Evolutionary conservation across 2,888 invertebrate genomes (phyloP).

Genomic region (Latheticus oryzae): DNA sequence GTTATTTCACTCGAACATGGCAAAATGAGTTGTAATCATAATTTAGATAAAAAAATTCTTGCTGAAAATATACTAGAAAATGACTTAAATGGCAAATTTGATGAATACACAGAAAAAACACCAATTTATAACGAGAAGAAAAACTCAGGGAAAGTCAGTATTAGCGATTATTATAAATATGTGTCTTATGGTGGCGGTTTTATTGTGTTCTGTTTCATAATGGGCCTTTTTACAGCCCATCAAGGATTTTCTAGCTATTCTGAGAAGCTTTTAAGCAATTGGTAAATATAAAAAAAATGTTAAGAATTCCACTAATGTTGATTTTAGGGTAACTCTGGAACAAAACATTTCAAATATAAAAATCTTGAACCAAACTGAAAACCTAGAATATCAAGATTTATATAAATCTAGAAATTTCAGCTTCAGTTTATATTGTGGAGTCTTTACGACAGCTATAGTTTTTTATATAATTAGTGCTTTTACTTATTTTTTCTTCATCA

Average conservation of each 20-base stretch:
- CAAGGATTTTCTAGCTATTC: constrained; percentile 19
- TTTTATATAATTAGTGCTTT: constrained; percentile 7
- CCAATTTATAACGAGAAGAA: constrained; percentile 22
- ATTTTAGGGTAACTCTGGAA: constrained; percentile 28
- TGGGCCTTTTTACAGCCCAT: constrained; percentile 1
- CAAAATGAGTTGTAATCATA: constrained; percentile 24
- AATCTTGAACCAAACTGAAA: neutral
- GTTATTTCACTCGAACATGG: constrained; percentile 64
- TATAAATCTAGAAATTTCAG: constrained; percentile 3
- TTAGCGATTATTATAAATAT: constrained; percentile 18
- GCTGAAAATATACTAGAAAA: neutral
- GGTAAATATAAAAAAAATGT: constrained; percentile 12
- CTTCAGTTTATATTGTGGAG: constrained; percentile 2
- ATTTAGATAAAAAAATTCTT: neutral
- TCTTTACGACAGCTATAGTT: neutral
- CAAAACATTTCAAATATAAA: constrained; percentile 21
- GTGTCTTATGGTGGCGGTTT: constrained; percentile 27
- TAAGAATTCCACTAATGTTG: neutral
- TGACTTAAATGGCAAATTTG: neutral
- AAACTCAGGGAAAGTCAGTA: constrained; percentile 25
- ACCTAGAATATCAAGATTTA: neutral
- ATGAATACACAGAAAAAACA: neutral
- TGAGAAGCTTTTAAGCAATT: constrained; percentile 33
- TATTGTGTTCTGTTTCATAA: constrained; percentile 10
- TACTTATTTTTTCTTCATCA: constrained; percentile 6